These are phyloP conservation scores for Mizuhopecten yessoensis DNA, from an alignment of 1,140 invertebrate genomes.

Conservation along the genomic window DNA sequence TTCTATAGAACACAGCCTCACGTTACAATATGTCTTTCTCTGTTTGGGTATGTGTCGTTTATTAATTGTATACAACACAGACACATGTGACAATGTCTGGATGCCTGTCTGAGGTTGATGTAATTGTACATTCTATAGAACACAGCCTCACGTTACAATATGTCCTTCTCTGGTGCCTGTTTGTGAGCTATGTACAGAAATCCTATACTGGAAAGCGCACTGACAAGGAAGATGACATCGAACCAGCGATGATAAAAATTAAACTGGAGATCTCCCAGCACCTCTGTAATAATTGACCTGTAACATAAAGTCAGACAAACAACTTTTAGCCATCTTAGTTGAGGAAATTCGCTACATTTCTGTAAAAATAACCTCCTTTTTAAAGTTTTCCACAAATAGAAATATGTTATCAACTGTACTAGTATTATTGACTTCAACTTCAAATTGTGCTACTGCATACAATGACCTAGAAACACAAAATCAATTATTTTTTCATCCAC, in stretches of 20 bases:
- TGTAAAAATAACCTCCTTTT: background rate
- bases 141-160: background rate
- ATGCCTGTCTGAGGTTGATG: too few species aligned
- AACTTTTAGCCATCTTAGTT: background rate
- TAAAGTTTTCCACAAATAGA: background rate
- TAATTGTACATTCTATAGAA: too few species aligned
- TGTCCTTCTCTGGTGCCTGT: constrained; percentile 69
- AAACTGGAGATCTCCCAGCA: constrained; percentile 98
- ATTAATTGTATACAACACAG: too few species aligned
- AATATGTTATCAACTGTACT: too few species aligned
- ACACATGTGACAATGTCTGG: too few species aligned
- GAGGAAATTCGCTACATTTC: background rate
- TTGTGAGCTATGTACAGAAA: constrained; percentile 95
- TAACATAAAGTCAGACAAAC: constrained; percentile 61
- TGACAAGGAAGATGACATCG: constrained; percentile 99
- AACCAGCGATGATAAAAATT: constrained; percentile 99
- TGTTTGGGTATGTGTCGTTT: too few species aligned
- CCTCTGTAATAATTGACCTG: constrained; percentile 98
- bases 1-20: too few species aligned
- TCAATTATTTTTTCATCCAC: too few species aligned
- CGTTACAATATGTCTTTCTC: constrained; percentile 51
- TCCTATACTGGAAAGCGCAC: constrained; percentile 96
- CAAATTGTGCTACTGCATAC: too few species aligned
- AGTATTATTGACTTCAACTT: too few species aligned
- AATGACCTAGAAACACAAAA: too few species aligned